phyloP scores from a whole-genome alignment of 2,888 invertebrate genomes.

The Diarsia brunnea region DNA sequence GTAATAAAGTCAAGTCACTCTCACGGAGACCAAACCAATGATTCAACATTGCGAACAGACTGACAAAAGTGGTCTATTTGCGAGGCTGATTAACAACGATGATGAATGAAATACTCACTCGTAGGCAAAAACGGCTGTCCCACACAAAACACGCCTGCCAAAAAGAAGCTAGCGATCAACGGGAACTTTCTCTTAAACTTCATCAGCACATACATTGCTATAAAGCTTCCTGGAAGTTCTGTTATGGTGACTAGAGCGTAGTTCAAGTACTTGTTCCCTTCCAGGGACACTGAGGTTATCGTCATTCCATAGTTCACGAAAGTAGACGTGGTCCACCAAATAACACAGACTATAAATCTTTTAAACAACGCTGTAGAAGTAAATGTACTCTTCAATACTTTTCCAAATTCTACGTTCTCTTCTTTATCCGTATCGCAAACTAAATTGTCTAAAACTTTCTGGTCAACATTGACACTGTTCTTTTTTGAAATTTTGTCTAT shows the following conservation, averaged over 20 bases:
- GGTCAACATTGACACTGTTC: conserved; percentile 80
- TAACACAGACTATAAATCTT: conserved; percentile 82
- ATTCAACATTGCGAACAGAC: not conserved
- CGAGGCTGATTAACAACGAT: not conserved
- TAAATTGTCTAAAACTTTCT: conserved; percentile 70
- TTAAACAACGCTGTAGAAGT: conserved; percentile 76
- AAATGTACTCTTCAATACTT: conserved; percentile 79
- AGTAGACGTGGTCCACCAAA: conserved; percentile 92
- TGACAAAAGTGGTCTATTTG: not conserved
- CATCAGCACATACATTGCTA: conserved; percentile 89
- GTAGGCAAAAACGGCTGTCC: conserved; percentile 91
- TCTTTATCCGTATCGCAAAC: conserved; percentile 71
- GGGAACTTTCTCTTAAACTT: conserved; percentile 90
- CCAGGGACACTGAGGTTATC: conserved; percentile 93
- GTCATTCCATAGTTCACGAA: conserved; percentile 95
- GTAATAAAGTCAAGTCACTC: not conserved
- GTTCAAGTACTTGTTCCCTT: conserved; percentile 94
- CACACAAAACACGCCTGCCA: conserved; percentile 91
- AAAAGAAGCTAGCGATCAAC: conserved; percentile 88
- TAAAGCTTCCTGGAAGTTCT: conserved; percentile 91
- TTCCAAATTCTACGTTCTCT: conserved; percentile 67
- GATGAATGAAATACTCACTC: conserved; percentile 79
- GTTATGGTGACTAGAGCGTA: conserved; percentile 91
- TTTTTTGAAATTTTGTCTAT: conserved; percentile 91
- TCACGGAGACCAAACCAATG: not conserved